phyloP scores from a whole-genome alignment of 2,113 vertebrate species.

The Ursus arctos region DNA sequence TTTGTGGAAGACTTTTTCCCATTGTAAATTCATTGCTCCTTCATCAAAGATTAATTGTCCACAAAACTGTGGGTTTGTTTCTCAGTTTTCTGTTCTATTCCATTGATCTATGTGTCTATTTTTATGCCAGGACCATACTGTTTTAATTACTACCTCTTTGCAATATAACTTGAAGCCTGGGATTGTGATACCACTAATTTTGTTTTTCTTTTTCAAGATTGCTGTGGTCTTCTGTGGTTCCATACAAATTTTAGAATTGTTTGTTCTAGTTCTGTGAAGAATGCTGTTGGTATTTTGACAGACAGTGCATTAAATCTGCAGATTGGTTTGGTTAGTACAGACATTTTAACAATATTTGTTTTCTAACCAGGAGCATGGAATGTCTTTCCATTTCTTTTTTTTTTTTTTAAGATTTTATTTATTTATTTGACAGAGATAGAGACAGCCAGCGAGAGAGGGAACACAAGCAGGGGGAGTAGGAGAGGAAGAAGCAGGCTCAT shows the following conservation, averaged over 20 bases:
- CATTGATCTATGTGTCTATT: not conserved
- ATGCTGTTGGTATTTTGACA: not conserved
- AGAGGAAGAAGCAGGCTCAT: no score
- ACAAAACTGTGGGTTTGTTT: not conserved
- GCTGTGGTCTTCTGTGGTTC: not conserved
- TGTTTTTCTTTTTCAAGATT: not conserved
- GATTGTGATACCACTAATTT: not conserved
- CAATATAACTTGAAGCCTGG: not conserved
- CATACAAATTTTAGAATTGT: not conserved
- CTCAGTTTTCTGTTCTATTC: not conserved
- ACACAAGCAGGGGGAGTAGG: no score
- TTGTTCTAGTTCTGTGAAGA: not conserved
- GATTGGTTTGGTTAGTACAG: not conserved
- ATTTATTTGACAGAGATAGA: no score
- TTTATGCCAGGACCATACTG: not conserved
- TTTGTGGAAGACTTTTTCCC: not conserved
- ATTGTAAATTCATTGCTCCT: not conserved
- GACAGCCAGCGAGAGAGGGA: no score
- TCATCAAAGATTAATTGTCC: not conserved
- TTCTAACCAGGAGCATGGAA: not conserved
- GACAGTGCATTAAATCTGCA: not conserved
- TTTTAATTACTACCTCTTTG: not conserved
- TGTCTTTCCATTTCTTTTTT: not conserved
- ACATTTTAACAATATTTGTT: not conserved
- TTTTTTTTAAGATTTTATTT: no score